Conservation (phyloP, 2,888 invertebrate species). For the Crepidodera aurea region DNA sequence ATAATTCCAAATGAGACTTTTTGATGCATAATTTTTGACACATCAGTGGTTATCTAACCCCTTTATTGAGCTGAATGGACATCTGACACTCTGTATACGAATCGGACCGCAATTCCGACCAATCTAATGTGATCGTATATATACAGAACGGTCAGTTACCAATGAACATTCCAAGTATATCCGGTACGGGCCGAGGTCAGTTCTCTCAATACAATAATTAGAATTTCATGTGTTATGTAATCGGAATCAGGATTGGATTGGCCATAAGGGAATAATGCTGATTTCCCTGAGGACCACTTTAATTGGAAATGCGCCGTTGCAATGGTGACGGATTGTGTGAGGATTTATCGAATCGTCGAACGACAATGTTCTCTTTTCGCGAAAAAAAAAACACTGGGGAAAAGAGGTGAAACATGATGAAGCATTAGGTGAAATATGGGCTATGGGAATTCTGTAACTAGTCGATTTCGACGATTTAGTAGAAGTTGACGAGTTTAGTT, state of each 20-base stretch:
- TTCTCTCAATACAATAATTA: slow-evolving; percentile 45
- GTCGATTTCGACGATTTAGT: background rate
- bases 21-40: too few species aligned
- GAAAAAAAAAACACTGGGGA: background rate
- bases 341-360: slow-evolving; percentile 26
- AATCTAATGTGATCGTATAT: background rate
- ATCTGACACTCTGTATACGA: background rate
- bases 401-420: slow-evolving; percentile 20
- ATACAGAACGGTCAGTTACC: background rate
- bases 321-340: slow-evolving; percentile 31
- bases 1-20: too few species aligned
- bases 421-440: slow-evolving; percentile 5
- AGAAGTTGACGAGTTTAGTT: too few species aligned
- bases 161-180: slow-evolving; percentile 13
- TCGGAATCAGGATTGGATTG: slow-evolving; percentile 47
- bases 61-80: too few species aligned
- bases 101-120: background rate
- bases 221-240: slow-evolving; percentile 48
- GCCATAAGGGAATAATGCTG: slow-evolving; percentile 43
- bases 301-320: slow-evolving; percentile 44
- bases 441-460: background rate
- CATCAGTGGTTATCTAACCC: too few species aligned
- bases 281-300: slow-evolving; percentile 49
- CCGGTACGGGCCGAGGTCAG: slow-evolving; percentile 10
- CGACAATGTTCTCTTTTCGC: background rate